Base-by-base conservation (phyloP, 2,113 vertebrate genomes). In the Odocoileus hemionus region DNA sequence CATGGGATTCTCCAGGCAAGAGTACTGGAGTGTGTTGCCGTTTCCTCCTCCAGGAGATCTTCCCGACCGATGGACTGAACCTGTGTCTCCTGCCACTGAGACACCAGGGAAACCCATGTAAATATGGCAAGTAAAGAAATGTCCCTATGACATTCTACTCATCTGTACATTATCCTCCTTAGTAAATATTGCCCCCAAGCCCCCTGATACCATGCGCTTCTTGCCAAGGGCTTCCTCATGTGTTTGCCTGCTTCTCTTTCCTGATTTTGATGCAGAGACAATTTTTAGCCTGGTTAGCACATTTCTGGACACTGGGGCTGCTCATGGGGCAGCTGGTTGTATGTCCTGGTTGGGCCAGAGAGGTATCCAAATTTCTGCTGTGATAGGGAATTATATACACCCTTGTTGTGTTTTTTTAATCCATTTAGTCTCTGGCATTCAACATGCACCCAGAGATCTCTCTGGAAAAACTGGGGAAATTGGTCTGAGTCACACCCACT, bases 1-100 rank as follows among this genome's bases (percentile, higher is more conserved):
- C 70, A 43, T 26, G 36, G 70, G 23, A 76, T 43, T 76, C 70
- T 76, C 23, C 23, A 76, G 70, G 36, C 36, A 25, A 74, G 36
- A 74, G 1, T 14, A 43, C 70, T 74, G 21, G 1, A 43, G 23
- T 26, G 3, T 0, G 70, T 7, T 23, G 70, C 36, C 6, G 0
- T 43, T 43, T 43, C 36, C 36, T 76, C 12, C 70, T 12, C 11
- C 36, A 43, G 67, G 67, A 23, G 36, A 76, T 26, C 70, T 43
- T 43, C 70, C 36, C 0, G 36, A 76, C 21, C 23, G 11, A 26
- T 39, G 70, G 70, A 76, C 70, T 76, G 23, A 43, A 1, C 21
- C 70, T 6, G 6, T 43, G 70, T 26, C 36, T 76, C 36, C 70
- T 76, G 70, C 12, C 6, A 26, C 36, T 14, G 11, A 26, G 36